Evolutionary conservation across 2,113 vertebrate genomes (phyloP).

Genomic region (Nothoprocta perdicaria): DNA sequence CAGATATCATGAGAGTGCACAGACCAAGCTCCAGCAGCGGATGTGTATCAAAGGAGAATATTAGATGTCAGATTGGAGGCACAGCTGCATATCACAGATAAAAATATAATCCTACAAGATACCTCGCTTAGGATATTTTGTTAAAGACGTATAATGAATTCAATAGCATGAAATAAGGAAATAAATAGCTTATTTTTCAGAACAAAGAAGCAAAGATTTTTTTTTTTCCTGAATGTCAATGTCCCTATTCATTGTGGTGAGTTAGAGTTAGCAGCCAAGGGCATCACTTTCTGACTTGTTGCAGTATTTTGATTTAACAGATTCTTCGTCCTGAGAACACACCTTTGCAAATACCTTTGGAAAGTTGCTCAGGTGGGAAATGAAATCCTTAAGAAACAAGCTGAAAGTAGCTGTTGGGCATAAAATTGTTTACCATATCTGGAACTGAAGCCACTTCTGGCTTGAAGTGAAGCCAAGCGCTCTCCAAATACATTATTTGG

Average conservation of each 20-base stretch:
- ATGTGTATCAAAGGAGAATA: neutral
- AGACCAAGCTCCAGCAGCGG: neutral
- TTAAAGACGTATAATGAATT: neutral
- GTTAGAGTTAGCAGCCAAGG: neutral
- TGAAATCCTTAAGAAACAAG: neutral
- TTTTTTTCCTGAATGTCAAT: neutral
- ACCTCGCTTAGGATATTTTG: neutral
- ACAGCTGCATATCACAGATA: neutral
- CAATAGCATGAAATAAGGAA: neutral
- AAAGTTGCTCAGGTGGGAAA: neutral
- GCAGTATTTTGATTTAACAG: neutral
- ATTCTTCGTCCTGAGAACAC: neutral
- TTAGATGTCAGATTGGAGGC: neutral
- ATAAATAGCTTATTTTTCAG: neutral
- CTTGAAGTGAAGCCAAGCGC: no score
- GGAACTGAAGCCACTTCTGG: neutral
- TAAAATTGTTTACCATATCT: neutral
- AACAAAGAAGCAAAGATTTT: neutral
- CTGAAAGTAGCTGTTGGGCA: neutral
- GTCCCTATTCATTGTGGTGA: neutral
- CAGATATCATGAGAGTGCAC: neutral
- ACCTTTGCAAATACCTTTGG: neutral
- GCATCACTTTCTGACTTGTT: neutral
- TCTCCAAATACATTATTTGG: neutral
- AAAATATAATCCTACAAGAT: neutral